Evolutionary conservation across 2,888 invertebrate genomes (phyloP), one percentile per base, ranked within the genome.

Genomic region (Tromatobia lineatoria): DNA sequence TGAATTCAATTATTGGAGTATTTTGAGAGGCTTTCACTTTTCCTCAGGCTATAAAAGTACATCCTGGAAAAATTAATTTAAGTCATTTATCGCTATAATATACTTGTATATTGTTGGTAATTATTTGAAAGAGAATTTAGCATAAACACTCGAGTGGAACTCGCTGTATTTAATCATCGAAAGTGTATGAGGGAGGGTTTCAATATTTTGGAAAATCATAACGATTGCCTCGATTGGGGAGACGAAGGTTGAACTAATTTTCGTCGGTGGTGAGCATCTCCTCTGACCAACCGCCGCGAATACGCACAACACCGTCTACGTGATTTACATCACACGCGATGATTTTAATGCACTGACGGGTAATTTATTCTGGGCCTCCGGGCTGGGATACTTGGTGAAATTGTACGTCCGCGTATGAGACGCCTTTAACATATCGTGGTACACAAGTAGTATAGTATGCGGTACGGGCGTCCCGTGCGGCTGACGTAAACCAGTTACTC

Each of bases 401-500:
- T 61, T 29, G 79, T 80, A 80, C 80, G 80, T 66, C 34, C 57
- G 18, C 52, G 34, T 29, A 42, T 57, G 42, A 73, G 59, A 80
- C 73, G 47, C 64, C 23, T 61, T 45, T 50, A 75, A 61, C 50
- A 29, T 47, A 52, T 76, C 66, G 67, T 20, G n/a, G 74, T 61
- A 67, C 74, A 57, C 42, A 69, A 74, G 75, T 80, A 71, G 82
- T 74, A 70, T 66, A 75, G 61, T 80, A 80, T 45, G 52, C 47
- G 52, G 61, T 70, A 59, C 64, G 70, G 78, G 77, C 79, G 61
- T 67, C 70, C 69, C 74, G 64, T 29, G 13, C 59, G 76, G 71
- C 87, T 89, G 87, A 88, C 85, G 88, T 87, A 88, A 89, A 87
- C 87, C 86, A 86, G 86, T 86, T 85, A 59, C 84, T 85, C 70